These are phyloP conservation scores for Encarsia formosa DNA, from an alignment of 2,888 invertebrate species.

Conservation along the genomic window DNA sequence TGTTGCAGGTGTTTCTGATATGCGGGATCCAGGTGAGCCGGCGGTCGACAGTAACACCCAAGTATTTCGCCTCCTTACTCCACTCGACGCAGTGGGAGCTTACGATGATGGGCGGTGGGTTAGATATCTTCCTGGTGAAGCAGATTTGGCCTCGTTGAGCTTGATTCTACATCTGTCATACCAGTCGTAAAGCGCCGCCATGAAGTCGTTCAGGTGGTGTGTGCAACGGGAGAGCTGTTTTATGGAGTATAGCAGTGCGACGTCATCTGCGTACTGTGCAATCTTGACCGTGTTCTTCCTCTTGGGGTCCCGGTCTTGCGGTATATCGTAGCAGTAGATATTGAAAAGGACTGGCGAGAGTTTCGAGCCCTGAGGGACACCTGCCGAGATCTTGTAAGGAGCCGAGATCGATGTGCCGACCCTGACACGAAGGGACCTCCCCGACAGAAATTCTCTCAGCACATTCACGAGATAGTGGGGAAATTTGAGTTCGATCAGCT, in stretches of 20 bases:
- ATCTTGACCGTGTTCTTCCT: not conserved
- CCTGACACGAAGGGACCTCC: not conserved
- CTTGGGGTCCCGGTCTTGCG: no score
- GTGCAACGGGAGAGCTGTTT: not conserved
- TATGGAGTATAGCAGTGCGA: not conserved
- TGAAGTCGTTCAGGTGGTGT: not conserved
- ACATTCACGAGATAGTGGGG: constrained; percentile 2
- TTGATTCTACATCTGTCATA: no score
- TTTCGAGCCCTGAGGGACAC: constrained; percentile 16
- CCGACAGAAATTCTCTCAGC: not conserved
- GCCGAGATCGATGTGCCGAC: not conserved
- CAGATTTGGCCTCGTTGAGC: constrained; percentile 10
- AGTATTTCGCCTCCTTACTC: no score
- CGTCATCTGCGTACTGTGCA: constrained; percentile 9
- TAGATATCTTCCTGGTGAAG: not conserved
- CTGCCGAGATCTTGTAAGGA: constrained; percentile 3
- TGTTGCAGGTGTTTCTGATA: not conserved
- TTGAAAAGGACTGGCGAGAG: constrained; percentile 6
- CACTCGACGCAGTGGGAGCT: no score
- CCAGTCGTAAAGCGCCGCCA: no score
- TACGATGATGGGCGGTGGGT: no score
- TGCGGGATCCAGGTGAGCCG: constrained; percentile 8
- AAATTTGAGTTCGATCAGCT: not conserved
- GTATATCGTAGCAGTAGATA: constrained; percentile 3
- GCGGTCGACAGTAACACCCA: no score